These are phyloP conservation scores for Meghimatium bilineatum DNA, from an alignment of 2,888 invertebrate species.

Conservation along the genomic window DNA sequence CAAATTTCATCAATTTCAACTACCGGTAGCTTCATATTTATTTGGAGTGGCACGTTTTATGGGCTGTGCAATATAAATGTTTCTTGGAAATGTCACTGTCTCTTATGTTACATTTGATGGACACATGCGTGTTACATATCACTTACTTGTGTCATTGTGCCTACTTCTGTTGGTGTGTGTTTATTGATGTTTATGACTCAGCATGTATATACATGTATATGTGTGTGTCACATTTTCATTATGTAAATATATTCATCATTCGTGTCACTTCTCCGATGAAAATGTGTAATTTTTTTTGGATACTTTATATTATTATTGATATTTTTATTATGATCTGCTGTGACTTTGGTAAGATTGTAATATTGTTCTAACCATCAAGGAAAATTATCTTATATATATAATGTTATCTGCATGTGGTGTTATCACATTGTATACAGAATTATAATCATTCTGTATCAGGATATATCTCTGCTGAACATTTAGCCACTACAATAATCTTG, in stretches of 20 bases:
- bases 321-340: not conserved
- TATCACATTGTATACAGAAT: not conserved
- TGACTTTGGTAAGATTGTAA: not conserved
- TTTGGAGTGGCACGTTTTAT: conserved; percentile 30
- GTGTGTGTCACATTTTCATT: not conserved
- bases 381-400: not conserved
- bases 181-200: too few species aligned
- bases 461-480: too few species aligned
- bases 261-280: too few species aligned
- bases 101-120: not conserved
- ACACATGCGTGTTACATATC: not conserved
- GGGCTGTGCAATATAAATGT: conserved; percentile 44
- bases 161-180: too few species aligned
- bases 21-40: conserved; percentile 11
- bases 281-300: not conserved
- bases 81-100: conserved; percentile 6
- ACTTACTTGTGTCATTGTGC: not conserved
- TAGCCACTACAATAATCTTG: too few species aligned
- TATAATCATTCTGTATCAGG: not conserved
- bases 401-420: not conserved
- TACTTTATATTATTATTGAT: not conserved
- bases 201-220: not conserved
- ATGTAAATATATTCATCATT: not conserved
- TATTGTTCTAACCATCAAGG: not conserved
- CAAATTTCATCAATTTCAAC: not conserved